These are phyloP conservation scores for Subanguina moxae DNA, from an alignment of 1,140 invertebrate genomes.

Conservation along the genomic window DNA sequence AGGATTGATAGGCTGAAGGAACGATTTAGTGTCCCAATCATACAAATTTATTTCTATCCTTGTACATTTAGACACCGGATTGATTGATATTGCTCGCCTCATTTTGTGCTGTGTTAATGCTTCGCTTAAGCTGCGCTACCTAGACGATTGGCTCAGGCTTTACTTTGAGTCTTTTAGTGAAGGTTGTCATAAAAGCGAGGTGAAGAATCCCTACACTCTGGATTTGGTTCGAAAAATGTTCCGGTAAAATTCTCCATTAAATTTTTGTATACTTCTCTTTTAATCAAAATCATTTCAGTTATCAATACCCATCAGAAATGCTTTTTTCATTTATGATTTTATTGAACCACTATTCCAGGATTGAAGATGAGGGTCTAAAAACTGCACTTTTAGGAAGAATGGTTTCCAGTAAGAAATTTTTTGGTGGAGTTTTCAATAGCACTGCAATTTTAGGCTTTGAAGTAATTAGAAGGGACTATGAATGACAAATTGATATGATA, in stretches of 20 bases:
- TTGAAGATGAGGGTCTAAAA: slow-evolving; percentile 4
- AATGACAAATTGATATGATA: too few species aligned
- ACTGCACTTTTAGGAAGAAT: slow-evolving; percentile 7
- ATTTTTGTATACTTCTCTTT: neutral
- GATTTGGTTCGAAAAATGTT: slow-evolving; percentile 11
- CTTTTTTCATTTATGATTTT: slow-evolving; percentile 8
- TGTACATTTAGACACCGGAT: slow-evolving; percentile 4
- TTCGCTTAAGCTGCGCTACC: neutral
- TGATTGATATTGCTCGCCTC: slow-evolving; percentile 6
- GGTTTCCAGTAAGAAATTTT: neutral
- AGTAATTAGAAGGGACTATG: neutral
- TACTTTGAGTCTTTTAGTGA: slow-evolving; percentile 5
- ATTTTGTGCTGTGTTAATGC: slow-evolving; percentile 4
- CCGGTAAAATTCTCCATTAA: neutral
- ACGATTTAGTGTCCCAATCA: too few species aligned
- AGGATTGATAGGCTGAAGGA: too few species aligned
- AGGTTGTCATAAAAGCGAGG: neutral
- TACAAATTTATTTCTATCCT: neutral
- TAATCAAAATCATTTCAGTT: neutral
- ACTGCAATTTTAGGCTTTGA: neutral
- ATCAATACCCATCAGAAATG: slow-evolving; percentile 12
- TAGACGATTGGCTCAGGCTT: slow-evolving; percentile 12
- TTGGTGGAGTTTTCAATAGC: too few species aligned
- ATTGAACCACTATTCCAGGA: neutral
- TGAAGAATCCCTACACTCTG: neutral